phyloP scores from a whole-genome alignment of 2,113 vertebrate genomes.

The Brachyistius frenatus region DNA sequence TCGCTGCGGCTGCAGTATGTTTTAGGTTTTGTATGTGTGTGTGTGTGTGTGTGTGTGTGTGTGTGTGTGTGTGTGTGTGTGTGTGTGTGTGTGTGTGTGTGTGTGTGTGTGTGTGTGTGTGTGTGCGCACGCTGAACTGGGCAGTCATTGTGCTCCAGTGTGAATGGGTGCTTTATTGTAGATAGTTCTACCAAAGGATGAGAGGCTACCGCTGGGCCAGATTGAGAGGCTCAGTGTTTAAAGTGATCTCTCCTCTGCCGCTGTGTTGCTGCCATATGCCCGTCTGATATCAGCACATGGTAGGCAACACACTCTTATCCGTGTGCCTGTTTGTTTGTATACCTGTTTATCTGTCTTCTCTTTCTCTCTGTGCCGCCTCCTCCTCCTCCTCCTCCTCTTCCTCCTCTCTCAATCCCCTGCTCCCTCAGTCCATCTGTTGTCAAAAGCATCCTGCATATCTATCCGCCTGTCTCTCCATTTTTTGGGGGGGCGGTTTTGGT shows the following conservation, averaged over 20 bases:
- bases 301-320: conserved; percentile 40
- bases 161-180: conserved; percentile 32
- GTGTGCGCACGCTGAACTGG: conserved; percentile 1
- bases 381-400: conserved; percentile 12
- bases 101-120: conserved; percentile 5
- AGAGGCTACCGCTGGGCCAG: conserved; percentile 1
- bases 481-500: background rate
- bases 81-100: conserved; percentile 1
- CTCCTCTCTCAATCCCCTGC: conserved; percentile 12
- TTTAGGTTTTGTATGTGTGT: background rate
- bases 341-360: conserved; percentile 55
- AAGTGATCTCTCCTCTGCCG: conserved; percentile 41
- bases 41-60: background rate
- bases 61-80: conserved; percentile 8
- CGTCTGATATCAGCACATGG: conserved; percentile 54
- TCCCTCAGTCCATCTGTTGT: conserved; percentile 60
- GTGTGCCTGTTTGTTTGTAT: conserved; percentile 45
- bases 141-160: conserved; percentile 35
- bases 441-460: conserved; percentile 37
- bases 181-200: conserved; percentile 14
- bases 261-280: conserved; percentile 44
- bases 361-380: conserved; percentile 13
- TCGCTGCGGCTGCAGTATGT: background rate
- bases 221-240: conserved; percentile 30
- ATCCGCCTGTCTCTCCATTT: conserved; percentile 25